These are phyloP conservation scores for Benthosema pterotum DNA, from an alignment of 2,797 vertebrate species.

Conservation along the genomic window DNA sequence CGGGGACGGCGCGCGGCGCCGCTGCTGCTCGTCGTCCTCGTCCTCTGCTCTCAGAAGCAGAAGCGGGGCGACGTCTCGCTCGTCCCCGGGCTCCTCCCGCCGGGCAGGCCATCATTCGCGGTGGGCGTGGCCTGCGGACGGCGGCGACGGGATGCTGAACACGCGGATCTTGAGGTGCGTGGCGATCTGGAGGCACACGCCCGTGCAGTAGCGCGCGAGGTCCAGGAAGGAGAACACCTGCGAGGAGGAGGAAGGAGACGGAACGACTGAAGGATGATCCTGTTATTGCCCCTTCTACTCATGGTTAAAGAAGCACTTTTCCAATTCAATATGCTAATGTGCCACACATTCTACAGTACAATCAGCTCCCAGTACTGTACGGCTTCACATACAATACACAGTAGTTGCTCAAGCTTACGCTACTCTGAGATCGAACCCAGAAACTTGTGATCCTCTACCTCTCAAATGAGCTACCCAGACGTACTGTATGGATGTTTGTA, in stretches of 20 bases:
- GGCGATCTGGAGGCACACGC: conserved; percentile 93
- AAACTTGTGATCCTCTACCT: no score
- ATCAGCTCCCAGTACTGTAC: no score
- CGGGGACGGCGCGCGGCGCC: conserved; percentile 40
- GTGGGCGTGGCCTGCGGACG: conserved; percentile 84
- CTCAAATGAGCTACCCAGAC: no score
- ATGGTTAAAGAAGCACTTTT: no score
- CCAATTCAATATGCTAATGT: not conserved
- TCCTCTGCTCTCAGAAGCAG: conserved; percentile 86
- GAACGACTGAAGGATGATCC: no score
- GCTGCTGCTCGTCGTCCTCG: conserved; percentile 49
- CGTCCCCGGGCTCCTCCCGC: conserved; percentile 85
- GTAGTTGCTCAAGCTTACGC: no score
- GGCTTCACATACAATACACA: no score
- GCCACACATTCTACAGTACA: no score
- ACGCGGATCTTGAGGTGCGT: conserved; percentile 91
- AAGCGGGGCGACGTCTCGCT: conserved; percentile 72
- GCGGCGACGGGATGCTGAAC: conserved; percentile 90
- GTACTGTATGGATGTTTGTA: no score
- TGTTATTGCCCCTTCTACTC: no score
- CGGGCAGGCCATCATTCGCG: conserved; percentile 90
- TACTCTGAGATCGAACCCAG: no score
- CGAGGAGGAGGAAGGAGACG: not conserved
- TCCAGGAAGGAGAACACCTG: conserved; percentile 92
- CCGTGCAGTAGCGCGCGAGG: conserved; percentile 90